These are phyloP conservation scores for Macrocentrus cingulum DNA, from an alignment of 1,140 invertebrate genomes.

Conservation along the genomic window DNA sequence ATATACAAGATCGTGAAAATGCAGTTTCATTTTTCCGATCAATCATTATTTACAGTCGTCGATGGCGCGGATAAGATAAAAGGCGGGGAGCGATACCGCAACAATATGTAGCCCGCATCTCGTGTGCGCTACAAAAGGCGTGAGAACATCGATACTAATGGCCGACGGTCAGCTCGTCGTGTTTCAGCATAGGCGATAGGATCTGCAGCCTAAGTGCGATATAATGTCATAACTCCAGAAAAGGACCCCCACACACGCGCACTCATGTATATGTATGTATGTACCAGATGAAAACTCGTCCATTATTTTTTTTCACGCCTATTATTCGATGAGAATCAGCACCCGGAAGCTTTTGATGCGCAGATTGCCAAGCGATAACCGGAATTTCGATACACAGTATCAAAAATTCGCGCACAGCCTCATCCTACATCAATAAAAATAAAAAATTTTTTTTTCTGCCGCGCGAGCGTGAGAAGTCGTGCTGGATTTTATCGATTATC, in stretches of 20 bases:
- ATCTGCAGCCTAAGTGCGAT: slow-evolving; percentile 47
- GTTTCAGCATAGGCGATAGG: slow-evolving; percentile 41
- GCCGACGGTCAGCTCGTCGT: slow-evolving; percentile 46
- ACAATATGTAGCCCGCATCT: slow-evolving; percentile 22
- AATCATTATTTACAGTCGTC: slow-evolving; percentile 42
- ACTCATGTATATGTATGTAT: too few species aligned
- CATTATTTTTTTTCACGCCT: slow-evolving; percentile 3
- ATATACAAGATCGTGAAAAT: slow-evolving; percentile 6
- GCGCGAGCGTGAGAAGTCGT: slow-evolving; percentile 9
- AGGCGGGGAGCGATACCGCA: slow-evolving; percentile 5
- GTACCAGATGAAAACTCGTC: slow-evolving; percentile 10
- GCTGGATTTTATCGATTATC: slow-evolving; percentile 23
- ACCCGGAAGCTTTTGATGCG: too few species aligned
- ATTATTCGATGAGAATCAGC: too few species aligned
- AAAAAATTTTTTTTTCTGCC: too few species aligned
- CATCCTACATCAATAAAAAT: too few species aligned
- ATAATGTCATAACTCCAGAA: slow-evolving; percentile 51
- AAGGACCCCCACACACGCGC: slow-evolving; percentile 22
- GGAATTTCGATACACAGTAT: too few species aligned
- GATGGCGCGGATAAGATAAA: slow-evolving; percentile 24
- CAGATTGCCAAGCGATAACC: too few species aligned
- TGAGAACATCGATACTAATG: slow-evolving; percentile 52
- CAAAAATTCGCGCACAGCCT: too few species aligned
- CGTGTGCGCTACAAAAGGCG: slow-evolving; percentile 39
- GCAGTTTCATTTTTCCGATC: slow-evolving; percentile 28